Conservation (phyloP, 2,888 invertebrate genomes). For the Marronus borbonicus region DNA sequence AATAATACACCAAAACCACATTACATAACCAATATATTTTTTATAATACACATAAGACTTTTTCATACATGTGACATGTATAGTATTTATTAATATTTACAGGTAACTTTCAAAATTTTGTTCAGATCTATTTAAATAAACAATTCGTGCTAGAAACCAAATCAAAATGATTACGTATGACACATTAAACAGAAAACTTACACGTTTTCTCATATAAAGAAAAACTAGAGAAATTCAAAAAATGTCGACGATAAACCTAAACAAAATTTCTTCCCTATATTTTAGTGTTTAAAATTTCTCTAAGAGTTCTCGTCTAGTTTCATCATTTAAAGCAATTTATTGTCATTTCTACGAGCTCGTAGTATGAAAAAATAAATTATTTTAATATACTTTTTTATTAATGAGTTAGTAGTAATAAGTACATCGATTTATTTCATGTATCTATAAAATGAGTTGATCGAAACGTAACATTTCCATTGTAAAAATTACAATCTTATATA, state of each 20-base stretch:
- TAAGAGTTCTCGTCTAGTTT: conserved; percentile 44
- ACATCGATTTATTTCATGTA: conserved; percentile 38
- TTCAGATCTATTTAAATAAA: conserved; percentile 53
- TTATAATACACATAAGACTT: conserved; percentile 60
- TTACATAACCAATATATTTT: conserved; percentile 54
- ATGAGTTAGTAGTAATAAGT: conserved; percentile 42
- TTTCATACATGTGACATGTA: conserved; percentile 58
- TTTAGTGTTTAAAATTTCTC: conserved; percentile 32
- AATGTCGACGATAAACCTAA: conserved; percentile 53
- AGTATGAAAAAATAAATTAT: conserved; percentile 57
- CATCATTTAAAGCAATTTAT: conserved; percentile 67
- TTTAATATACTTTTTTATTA: conserved; percentile 44
- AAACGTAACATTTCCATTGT: conserved; percentile 20
- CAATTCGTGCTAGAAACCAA: conserved; percentile 36
- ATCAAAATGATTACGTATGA: not conserved
- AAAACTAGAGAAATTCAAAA: conserved; percentile 14
- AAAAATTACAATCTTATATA: conserved; percentile 36
- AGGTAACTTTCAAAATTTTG: conserved; percentile 54
- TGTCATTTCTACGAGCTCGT: conserved; percentile 69
- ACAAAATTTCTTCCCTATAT: conserved; percentile 53
- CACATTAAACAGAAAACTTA: not conserved
- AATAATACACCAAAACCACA: conserved; percentile 41
- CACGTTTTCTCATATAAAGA: conserved; percentile 7
- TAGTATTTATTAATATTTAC: conserved; percentile 54
- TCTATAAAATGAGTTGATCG: conserved; percentile 36